These are phyloP conservation scores for Tylochromis polylepis DNA, from an alignment of 2,113 vertebrate species.

Conservation along the genomic window DNA sequence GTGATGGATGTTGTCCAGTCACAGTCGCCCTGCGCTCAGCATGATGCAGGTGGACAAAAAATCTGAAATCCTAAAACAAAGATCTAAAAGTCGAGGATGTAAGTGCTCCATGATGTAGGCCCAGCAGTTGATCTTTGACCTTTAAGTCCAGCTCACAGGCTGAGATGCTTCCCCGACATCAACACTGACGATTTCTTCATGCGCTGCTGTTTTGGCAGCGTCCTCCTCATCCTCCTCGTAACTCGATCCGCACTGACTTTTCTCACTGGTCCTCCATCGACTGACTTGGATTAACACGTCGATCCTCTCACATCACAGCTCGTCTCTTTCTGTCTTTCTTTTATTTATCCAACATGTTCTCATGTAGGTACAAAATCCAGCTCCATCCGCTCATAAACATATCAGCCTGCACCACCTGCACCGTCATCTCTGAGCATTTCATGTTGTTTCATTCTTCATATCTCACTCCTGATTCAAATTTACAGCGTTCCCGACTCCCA, in stretches of 20 bases:
- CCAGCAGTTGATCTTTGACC: background rate
- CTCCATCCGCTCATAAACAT: background rate
- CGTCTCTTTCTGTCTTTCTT: background rate
- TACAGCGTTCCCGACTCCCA: background rate
- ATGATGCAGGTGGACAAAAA: background rate
- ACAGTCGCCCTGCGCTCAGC: background rate
- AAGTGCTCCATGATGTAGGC: background rate
- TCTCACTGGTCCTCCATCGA: background rate
- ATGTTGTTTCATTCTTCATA: background rate
- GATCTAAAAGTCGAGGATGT: background rate
- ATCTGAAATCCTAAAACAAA: background rate
- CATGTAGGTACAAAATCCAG: background rate
- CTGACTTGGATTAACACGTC: background rate
- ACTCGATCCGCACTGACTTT: background rate
- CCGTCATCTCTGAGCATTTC: background rate
- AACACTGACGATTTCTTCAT: rapidly evolving
- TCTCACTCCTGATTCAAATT: background rate
- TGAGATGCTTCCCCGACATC: background rate
- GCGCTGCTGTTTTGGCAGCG: background rate
- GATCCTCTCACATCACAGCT: background rate
- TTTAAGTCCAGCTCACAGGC: background rate
- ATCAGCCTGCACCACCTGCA: background rate
- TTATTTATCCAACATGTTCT: background rate
- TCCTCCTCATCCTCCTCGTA: background rate
- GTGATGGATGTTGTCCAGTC: background rate